These are phyloP conservation scores for Hermetia illucens DNA, from an alignment of 1,140 invertebrate species.

Conservation along the genomic window DNA sequence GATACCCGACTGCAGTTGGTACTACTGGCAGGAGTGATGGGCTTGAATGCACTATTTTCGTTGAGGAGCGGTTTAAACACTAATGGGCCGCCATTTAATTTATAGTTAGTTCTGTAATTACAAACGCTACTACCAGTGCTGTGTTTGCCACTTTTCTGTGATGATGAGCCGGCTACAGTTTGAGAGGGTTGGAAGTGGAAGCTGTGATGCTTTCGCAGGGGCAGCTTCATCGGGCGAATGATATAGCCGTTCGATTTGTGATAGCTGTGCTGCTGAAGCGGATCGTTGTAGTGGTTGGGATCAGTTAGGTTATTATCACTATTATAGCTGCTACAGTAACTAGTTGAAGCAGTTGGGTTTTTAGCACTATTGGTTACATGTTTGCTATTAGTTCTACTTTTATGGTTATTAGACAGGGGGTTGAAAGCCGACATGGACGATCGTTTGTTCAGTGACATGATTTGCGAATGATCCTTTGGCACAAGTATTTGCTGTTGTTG, in stretches of 20 bases:
- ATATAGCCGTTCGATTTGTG: constrained; percentile 42
- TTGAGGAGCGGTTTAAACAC: constrained; percentile 15
- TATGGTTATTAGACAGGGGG: no score
- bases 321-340: neutral
- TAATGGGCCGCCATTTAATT: constrained; percentile 9
- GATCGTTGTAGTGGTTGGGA: constrained; percentile 11
- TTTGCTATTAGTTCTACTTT: no score
- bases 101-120: neutral
- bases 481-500: constrained; percentile 17
- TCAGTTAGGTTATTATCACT: neutral
- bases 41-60: constrained; percentile 24
- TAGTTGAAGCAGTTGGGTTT: no score
- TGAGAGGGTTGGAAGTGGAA: constrained; percentile 48
- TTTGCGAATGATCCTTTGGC: constrained; percentile 8
- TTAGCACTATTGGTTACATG: no score
- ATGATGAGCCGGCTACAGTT: constrained; percentile 14
- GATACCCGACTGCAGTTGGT: neutral
- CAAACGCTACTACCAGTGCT: neutral
- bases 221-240: constrained; percentile 33
- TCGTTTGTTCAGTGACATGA: neutral
- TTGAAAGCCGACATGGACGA: neutral
- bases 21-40: constrained; percentile 15
- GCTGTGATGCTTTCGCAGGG: constrained; percentile 50
- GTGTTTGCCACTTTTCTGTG: constrained; percentile 17
- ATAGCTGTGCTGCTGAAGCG: constrained; percentile 24